Conservation (phyloP, 1,140 invertebrate genomes). For the Panonychus citri region DNA sequence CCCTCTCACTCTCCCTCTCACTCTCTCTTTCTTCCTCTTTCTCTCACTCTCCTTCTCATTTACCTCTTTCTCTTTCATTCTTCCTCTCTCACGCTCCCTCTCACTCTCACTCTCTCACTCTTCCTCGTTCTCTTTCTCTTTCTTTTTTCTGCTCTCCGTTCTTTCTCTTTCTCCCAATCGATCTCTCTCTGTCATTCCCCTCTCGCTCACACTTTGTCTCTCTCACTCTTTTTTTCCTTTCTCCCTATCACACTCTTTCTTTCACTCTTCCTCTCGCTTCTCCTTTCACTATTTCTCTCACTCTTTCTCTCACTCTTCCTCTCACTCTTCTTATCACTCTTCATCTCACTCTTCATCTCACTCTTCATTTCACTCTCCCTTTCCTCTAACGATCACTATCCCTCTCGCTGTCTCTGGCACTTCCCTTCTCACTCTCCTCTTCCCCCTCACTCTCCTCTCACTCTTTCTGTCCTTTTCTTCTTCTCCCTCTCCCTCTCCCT, state of each 20-base stretch:
- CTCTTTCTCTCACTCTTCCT: neutral
- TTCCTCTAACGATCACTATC: neutral
- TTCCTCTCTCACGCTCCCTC: too few relatives aligned
- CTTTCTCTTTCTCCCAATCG: too few relatives aligned
- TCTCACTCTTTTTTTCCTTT: neutral
- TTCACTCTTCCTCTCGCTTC: neutral
- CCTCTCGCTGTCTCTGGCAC: neutral
- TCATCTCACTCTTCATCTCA: neutral
- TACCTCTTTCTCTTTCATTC: too few relatives aligned
- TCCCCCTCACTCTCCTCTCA: neutral
- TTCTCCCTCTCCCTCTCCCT: too few relatives aligned
- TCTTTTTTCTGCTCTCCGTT: slow-evolving; percentile 1
- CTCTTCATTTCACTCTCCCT: neutral
- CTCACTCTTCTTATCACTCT: neutral
- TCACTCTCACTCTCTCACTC: too few relatives aligned
- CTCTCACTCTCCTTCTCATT: slow-evolving; percentile 2
- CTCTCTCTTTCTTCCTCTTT: neutral
- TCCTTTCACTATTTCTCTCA: neutral
- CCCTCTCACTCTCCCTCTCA: slow-evolving; percentile 9
- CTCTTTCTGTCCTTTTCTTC: too few relatives aligned
- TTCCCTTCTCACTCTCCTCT: neutral
- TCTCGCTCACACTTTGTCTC: too few relatives aligned
- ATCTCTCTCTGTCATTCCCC: too few relatives aligned
- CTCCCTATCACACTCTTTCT: neutral
- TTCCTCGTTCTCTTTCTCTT: neutral